phyloP scores from a whole-genome alignment of 2,797 vertebrate genomes.

The Cirrhinus molitorella region DNA sequence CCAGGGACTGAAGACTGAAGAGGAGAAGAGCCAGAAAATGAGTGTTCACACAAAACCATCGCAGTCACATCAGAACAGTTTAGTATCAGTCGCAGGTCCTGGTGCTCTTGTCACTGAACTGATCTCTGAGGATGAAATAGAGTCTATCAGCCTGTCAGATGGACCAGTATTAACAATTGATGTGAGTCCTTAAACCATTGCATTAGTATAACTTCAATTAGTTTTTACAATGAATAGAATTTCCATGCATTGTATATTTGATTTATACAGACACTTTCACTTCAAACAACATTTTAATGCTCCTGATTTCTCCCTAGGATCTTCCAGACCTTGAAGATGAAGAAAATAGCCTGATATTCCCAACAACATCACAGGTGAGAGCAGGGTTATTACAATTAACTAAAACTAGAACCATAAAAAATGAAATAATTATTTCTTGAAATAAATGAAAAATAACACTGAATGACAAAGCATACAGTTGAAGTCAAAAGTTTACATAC shows the following conservation, averaged over 20 bases:
- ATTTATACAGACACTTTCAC: background rate
- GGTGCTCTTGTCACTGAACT: constrained; percentile 68
- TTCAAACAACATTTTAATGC: background rate
- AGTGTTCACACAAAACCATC: background rate
- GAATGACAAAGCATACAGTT: background rate
- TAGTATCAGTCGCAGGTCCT: constrained; percentile 49
- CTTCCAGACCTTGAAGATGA: constrained; percentile 92
- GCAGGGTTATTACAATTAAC: background rate
- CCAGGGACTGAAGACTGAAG: background rate
- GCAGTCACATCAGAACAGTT: background rate
- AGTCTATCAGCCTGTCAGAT: constrained; percentile 65
- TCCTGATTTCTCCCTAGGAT: constrained; percentile 75
- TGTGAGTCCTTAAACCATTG: constrained; percentile 43
- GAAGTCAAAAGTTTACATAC: too few species aligned
- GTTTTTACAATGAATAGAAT: background rate
- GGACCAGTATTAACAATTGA: constrained; percentile 44
- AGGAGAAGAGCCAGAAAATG: constrained; percentile 6
- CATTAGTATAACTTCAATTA: background rate
- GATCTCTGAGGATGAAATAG: constrained; percentile 69
- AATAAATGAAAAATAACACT: background rate
- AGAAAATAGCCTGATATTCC: constrained; percentile 66
- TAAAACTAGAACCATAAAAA: background rate
- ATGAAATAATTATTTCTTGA: too few species aligned
- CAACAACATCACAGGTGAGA: constrained; percentile 23
- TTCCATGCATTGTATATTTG: background rate